These are phyloP conservation scores for Alcedo quadribrachys DNA, from an alignment of 2,797 vertebrate genomes.

Conservation along the genomic window DNA sequence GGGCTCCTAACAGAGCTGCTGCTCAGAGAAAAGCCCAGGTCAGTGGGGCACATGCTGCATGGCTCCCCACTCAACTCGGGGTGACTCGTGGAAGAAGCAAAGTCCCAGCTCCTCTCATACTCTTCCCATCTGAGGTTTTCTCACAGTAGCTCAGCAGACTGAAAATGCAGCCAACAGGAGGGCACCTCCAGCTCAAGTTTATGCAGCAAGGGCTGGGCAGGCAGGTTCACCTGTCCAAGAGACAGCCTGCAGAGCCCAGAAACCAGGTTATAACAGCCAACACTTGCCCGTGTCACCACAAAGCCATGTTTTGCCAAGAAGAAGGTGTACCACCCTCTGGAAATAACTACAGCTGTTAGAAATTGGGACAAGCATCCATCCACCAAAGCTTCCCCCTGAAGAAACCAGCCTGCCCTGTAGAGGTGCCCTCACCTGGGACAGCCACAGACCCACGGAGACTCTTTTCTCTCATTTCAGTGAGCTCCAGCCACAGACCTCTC, in stretches of 20 bases:
- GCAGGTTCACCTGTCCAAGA: background rate
- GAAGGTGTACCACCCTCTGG: background rate
- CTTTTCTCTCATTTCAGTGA: background rate
- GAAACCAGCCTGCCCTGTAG: background rate
- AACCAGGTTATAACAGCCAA: background rate
- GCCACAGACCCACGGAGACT: background rate
- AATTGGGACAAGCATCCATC: background rate
- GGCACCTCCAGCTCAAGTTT: background rate
- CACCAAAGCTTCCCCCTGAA: background rate
- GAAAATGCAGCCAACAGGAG: background rate
- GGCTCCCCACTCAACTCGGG: accelerated
- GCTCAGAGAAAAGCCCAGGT: background rate
- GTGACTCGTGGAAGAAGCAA: background rate
- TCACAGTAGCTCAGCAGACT: background rate
- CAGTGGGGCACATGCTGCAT: accelerated
- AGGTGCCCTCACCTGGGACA: background rate
- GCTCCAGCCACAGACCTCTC: background rate
- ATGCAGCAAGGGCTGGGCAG: background rate
- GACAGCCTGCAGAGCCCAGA: background rate
- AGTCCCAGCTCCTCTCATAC: background rate
- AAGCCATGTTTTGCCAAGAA: background rate
- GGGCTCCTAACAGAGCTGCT: background rate
- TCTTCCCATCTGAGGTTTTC: background rate
- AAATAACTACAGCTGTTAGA: background rate
- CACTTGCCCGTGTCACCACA: background rate